Evolutionary conservation across 2,797 vertebrate species (phyloP).

Genomic region (Stomatorhinus walkeri): DNA sequence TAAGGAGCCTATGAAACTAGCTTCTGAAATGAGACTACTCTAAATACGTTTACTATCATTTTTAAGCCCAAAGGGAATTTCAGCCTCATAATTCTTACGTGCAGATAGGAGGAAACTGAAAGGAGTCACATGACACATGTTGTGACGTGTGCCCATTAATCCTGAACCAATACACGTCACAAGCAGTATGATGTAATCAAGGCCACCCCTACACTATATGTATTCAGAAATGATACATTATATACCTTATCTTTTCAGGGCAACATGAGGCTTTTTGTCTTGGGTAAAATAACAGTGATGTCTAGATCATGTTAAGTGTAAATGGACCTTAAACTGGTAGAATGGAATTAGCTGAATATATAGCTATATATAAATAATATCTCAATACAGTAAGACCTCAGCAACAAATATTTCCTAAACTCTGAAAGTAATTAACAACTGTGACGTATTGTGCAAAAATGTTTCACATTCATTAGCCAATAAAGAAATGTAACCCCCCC

Average conservation of each 20-base stretch:
- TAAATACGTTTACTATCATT: too few relatives aligned
- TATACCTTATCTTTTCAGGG: background rate
- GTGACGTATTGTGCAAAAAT: background rate
- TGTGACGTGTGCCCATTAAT: background rate
- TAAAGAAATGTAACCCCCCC: background rate
- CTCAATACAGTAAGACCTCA: background rate
- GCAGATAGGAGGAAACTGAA: constrained; percentile 1
- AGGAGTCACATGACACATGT: background rate
- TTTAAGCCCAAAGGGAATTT: background rate
- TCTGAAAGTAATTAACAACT: background rate
- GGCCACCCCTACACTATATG: background rate
- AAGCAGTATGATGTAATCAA: background rate
- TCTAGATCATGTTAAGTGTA: background rate
- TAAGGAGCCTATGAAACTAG: background rate
- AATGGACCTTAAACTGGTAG: background rate
- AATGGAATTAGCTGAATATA: background rate
- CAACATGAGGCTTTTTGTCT: background rate
- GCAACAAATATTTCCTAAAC: background rate
- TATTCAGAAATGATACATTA: background rate
- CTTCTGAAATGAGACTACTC: background rate
- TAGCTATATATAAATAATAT: background rate
- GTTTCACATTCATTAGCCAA: background rate
- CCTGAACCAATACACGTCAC: background rate
- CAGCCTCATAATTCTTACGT: background rate
- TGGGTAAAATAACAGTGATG: background rate